These are phyloP conservation scores for Gymnoscelis rufifasciata DNA, from an alignment of 2,888 invertebrate genomes.

Conservation along the genomic window DNA sequence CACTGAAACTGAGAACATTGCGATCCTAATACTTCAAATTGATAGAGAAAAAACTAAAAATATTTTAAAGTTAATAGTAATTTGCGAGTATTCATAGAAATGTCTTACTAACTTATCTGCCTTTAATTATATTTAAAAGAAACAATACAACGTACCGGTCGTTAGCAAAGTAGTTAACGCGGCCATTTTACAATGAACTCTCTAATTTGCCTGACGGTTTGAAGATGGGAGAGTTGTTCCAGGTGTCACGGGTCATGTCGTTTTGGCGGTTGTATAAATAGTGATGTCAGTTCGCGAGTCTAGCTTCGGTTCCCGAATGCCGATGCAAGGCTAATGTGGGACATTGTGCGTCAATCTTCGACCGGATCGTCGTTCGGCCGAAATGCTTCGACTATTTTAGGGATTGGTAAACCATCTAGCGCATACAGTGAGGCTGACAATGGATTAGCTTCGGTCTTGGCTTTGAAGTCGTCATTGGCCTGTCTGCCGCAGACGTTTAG, in stretches of 20 bases:
- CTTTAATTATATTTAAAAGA: slow-evolving; percentile 51
- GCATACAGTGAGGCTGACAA: no score
- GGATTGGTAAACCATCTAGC: neutral
- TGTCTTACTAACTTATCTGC: no score
- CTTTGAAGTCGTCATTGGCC: no score
- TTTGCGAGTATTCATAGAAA: no score
- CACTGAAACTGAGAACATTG: no score
- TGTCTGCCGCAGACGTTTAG: no score
- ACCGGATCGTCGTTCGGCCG: slow-evolving; percentile 21
- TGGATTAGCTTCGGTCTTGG: no score
- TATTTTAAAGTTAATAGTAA: no score
- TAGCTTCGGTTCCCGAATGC: slow-evolving; percentile 65
- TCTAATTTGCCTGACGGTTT: neutral
- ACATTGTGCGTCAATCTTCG: slow-evolving; percentile 60
- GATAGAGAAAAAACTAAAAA: no score
- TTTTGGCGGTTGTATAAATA: slow-evolving; percentile 59
- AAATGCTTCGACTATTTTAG: slow-evolving; percentile 5
- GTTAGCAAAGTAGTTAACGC: slow-evolving; percentile 43
- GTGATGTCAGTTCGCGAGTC: slow-evolving; percentile 62
- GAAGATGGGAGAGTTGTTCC: slow-evolving; percentile 36
- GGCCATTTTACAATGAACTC: slow-evolving; percentile 30
- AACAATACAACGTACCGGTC: slow-evolving; percentile 54
- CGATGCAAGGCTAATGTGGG: slow-evolving; percentile 62
- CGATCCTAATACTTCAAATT: no score
- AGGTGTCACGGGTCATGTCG: slow-evolving; percentile 44